Conservation (phyloP, 2,888 invertebrate genomes). For the Epicampocera succincta region DNA sequence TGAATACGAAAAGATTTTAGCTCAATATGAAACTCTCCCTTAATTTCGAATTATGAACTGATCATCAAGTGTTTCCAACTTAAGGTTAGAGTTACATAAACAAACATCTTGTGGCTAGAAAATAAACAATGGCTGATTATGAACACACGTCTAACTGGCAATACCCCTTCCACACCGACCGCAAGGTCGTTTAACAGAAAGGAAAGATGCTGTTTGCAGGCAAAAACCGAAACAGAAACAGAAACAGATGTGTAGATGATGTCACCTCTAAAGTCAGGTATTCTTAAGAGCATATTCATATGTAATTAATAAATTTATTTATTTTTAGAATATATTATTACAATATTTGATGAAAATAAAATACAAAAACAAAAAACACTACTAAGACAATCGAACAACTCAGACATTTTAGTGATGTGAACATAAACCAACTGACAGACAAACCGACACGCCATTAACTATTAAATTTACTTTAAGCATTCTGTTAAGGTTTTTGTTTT, state of each 20-base stretch:
- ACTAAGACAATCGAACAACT: slow-evolving; percentile 36
- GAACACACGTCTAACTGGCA: background rate
- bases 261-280: slow-evolving; percentile 52
- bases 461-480: slow-evolving; percentile 31
- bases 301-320: slow-evolving; percentile 63
- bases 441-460: slow-evolving; percentile 15
- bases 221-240: slow-evolving; percentile 38
- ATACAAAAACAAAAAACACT: no score
- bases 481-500: slow-evolving; percentile 34
- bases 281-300: slow-evolving; percentile 46
- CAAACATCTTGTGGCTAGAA: slow-evolving; percentile 38
- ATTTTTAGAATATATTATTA: slow-evolving; percentile 61
- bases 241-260: slow-evolving; percentile 51
- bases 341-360: slow-evolving; percentile 39
- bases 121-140: slow-evolving; percentile 31
- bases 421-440: background rate
- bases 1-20: background rate
- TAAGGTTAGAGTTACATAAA: slow-evolving; percentile 25
- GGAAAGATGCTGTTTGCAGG: slow-evolving; percentile 19
- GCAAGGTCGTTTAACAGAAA: slow-evolving; percentile 60
- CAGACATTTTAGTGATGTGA: slow-evolving; percentile 44
- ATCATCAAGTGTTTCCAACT: slow-evolving; percentile 17
- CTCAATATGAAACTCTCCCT: slow-evolving; percentile 21
- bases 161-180: slow-evolving; percentile 55
- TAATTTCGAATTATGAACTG: background rate